A percentile compares a stretch with the other conserved stretches of the same genome.
phyloP scores from a whole-genome alignment of 2,888 invertebrate genomes.

The Ferdinandea cuprea region DNA sequence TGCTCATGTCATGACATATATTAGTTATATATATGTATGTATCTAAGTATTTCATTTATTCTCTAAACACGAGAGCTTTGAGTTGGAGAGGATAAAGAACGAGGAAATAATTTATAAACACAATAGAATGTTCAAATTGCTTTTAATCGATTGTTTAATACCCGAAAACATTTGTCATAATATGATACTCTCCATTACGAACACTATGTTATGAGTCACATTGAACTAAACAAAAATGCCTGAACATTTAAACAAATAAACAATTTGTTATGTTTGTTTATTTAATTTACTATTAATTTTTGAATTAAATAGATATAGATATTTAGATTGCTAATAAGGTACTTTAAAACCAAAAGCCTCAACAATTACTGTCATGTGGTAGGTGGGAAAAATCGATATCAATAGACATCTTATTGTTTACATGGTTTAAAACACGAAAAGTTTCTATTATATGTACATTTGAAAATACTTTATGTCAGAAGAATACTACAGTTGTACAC shows the following conservation, averaged over 20 bases:
- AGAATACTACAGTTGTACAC: not conserved
- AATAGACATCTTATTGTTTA: not conserved
- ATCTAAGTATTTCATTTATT: not conserved
- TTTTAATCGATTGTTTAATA: no score
- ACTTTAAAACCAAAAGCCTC: constrained; percentile 8
- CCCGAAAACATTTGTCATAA: no score
- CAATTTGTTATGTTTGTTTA: not conserved
- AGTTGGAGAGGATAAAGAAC: not conserved
- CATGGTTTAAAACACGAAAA: not conserved
- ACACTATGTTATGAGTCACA: no score
- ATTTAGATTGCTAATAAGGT: no score
- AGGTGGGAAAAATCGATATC: constrained; percentile 50
- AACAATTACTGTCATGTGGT: constrained; percentile 16
- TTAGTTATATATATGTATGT: not conserved
- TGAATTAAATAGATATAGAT: no score
- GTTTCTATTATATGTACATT: not conserved
- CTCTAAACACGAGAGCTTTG: no score
- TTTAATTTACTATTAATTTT: no score
- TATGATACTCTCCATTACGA: no score
- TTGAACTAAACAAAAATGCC: no score
- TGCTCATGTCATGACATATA: no score
- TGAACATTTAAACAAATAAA: not conserved
- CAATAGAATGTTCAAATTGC: not conserved
- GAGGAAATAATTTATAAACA: not conserved
- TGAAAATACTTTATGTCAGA: not conserved